These are phyloP conservation scores for Thyatira batis DNA, from an alignment of 2,888 invertebrate genomes.

Conservation along the genomic window DNA sequence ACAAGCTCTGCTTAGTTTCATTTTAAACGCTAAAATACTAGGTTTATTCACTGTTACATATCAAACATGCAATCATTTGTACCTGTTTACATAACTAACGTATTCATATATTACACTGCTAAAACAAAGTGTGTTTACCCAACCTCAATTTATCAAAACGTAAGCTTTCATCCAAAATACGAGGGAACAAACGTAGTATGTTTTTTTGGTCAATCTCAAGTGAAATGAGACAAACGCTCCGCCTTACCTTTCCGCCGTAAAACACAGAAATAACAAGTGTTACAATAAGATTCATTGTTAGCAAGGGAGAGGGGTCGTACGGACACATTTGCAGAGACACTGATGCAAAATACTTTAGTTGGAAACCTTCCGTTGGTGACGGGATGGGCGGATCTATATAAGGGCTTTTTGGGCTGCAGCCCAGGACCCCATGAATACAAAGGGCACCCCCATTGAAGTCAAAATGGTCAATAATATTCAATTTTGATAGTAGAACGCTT, in stretches of 20 bases:
- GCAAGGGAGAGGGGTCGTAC: neutral
- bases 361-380: too few species aligned
- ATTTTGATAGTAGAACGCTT: too few species aligned
- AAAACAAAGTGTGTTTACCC: neutral
- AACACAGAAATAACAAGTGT: constrained; percentile 25
- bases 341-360: neutral
- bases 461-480: too few species aligned
- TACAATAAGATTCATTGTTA: neutral
- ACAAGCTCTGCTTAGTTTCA: too few species aligned
- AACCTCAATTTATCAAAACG: neutral
- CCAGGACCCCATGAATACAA: too few species aligned
- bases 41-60: too few species aligned
- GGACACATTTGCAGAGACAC: neutral
- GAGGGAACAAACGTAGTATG: neutral
- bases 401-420: too few species aligned
- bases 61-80: too few species aligned
- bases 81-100: too few species aligned
- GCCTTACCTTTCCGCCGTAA: constrained; percentile 36
- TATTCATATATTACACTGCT: neutral
- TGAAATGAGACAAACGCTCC: constrained; percentile 23
- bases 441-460: too few species aligned
- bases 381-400: too few species aligned
- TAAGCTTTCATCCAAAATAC: neutral
- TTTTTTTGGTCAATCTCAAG: constrained; percentile 4
- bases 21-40: too few species aligned